Base-by-base conservation (phyloP, 2,888 invertebrate species). In the Orgyia antiqua region DNA sequence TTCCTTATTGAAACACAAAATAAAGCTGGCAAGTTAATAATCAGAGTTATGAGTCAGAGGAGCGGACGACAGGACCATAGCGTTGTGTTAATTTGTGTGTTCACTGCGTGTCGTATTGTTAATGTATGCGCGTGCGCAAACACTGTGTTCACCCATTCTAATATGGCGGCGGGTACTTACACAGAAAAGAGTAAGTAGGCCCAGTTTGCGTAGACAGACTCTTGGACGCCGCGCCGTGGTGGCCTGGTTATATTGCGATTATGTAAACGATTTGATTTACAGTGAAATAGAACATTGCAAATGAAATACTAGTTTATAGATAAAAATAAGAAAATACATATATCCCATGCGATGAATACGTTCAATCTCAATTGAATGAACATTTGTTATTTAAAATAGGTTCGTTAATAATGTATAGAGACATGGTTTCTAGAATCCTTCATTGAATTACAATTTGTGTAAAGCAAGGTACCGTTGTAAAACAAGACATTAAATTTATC, bases 11-110 rank as follows among this genome's bases (percentile, higher is more conserved):
- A 38, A 39, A 29, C 26, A 28, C 2, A 9, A 10, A 31, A 30
- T 25, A 34, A 39, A 40, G 53, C 57, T 58, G 53, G 57, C 51
- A 54, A 30, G 33, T 37, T 43, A 42, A 39, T 45, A 38, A 29
- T 33, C 23, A 21, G 23, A 25, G 30, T 6, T 26, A 37, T 71
- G 71, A 71, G 58, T 74, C 71, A 71, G 58, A 45, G 13, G 42
- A 31, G 39, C 44, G 45, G 47, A 45, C 47, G 37, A 10, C 34
- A 38, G 36, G 38, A 45, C 73, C 71, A 68, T 63, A 68, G 48
- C 43, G 39, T 50, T 58, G 61, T 73, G 74, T 53, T 68, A 73
- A 76, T 76, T 63, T 60, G 62, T 55, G 35, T 57, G 58, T 63
- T 72, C 66, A 68, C 38, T 40, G 42, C 41, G 38, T 47, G 51